phyloP scores from a whole-genome alignment of 37 sponge, comb jelly and placozoan species.

The Mnemiopsis leidyi region DNA sequence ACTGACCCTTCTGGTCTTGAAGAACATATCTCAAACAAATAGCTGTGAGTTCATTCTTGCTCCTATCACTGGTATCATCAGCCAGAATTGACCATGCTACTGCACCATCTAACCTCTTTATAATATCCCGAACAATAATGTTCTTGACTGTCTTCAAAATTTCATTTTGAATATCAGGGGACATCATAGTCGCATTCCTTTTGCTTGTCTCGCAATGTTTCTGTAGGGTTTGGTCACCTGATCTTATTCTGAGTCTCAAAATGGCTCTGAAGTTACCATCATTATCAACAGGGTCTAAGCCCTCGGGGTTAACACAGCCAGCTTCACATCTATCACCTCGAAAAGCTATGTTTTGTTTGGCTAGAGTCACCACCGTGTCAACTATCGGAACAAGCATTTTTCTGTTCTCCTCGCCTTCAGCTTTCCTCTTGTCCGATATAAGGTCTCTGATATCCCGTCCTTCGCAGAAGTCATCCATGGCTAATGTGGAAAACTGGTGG shows the following conservation, averaged over 20 bases:
- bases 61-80: conserved; percentile 56
- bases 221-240: conserved; percentile 33
- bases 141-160: neutral
- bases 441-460: neutral
- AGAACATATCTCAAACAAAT: conserved; percentile 26
- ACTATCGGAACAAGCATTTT: conserved; percentile 28
- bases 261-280: conserved; percentile 58
- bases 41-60: conserved; percentile 13
- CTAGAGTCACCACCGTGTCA: neutral
- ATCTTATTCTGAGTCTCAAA: conserved; percentile 45
- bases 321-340: neutral
- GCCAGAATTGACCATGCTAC: conserved; percentile 54
- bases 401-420: neutral
- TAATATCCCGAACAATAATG: neutral
- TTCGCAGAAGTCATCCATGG: neutral
- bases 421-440: neutral
- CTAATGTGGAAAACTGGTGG: neutral
- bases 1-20: neutral
- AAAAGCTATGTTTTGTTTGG: neutral
- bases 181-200: conserved; percentile 41
- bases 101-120: neutral
- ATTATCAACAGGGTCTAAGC: conserved; percentile 11
- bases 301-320: neutral
- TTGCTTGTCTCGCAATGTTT: neutral
- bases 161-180: conserved; percentile 58